Conservation (phyloP, 2,797 vertebrate species). For the Neolamprologus multifasciatus region DNA sequence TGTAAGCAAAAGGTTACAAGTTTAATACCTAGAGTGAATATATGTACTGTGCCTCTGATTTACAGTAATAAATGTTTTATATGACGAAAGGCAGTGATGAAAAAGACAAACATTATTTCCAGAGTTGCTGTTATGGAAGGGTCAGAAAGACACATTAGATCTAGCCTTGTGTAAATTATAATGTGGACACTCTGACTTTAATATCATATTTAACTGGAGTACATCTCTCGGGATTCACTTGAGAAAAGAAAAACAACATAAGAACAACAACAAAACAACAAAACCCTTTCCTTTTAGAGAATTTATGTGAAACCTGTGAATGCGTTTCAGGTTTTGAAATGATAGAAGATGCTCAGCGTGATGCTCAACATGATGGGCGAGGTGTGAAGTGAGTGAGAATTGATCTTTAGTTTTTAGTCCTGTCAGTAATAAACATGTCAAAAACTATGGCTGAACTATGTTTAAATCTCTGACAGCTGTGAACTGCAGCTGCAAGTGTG, state of each 20-base stretch:
- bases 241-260: neutral
- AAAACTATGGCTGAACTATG: conserved; percentile 26
- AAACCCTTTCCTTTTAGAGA: neutral
- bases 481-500: conserved; percentile 15
- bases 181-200: neutral
- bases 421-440: conserved; percentile 33
- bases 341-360: conserved; percentile 20
- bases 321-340: conserved; percentile 22
- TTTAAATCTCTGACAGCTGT: conserved; percentile 44
- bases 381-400: conserved; percentile 49
- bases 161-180: neutral
- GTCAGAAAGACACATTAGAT: neutral
- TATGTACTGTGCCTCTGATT: neutral
- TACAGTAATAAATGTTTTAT: neutral
- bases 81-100: neutral
- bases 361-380: conserved; percentile 28
- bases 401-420: conserved; percentile 24
- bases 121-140: neutral
- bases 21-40: neutral
- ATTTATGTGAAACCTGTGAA: conserved; percentile 17
- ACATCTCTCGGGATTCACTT: neutral
- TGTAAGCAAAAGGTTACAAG: neutral
- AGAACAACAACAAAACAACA: neutral
- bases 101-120: neutral
- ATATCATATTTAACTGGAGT: neutral